Evolutionary conservation across 2,888 invertebrate genomes (phyloP), one percentile per base, ranked within the genome.

Genomic region (Hedya salicella): DNA sequence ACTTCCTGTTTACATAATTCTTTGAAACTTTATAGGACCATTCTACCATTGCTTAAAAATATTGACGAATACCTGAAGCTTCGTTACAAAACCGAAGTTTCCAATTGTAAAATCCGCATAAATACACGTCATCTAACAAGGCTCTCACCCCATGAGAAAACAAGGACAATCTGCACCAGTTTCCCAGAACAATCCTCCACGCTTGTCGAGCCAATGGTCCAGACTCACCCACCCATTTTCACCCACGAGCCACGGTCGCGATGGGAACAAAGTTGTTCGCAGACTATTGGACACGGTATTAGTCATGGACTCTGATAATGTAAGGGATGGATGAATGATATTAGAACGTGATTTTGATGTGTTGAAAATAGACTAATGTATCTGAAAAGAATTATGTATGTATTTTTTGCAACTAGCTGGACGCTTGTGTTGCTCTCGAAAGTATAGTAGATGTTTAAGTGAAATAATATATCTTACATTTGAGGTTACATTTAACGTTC

Each of bases 121-220:
- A 36, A 8, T 11, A 36, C 8, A 25, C 25, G 25, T 11, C 8
- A 52, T 42, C 65, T 54, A 60, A 66, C 53, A n/a, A 66, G 60
- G 30, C 19, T 30, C 25, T 32, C 48, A 49, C 32, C 40, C 52
- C 57, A 54, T 69, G 57, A 53, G 62, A 61, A 59, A 56, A 69
- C 56, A 49, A 69, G 59, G 59, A 75, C 75, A 78, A 78, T 79
- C 81, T 78, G 78, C 53, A 65, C 64, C 39, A 71, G 72, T 74
- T 88, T 91, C 87, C 87, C 89, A 89, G 83, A 32, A 76, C 71
- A 40, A 88, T 89, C 88, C 70, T 70, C 78, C 75, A 86, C 78
- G 82, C 83, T 72, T 49, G 46, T 71, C 79, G 68, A 70, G 40
- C 72, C 83, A 86, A 69, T 77, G 83, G 75, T 62, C 75, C 75